Percentiles rank a stretch among this genome's conserved stretches.
Conservation (phyloP, 2,888 invertebrate species). For the Cyaniris semiargus region DNA sequence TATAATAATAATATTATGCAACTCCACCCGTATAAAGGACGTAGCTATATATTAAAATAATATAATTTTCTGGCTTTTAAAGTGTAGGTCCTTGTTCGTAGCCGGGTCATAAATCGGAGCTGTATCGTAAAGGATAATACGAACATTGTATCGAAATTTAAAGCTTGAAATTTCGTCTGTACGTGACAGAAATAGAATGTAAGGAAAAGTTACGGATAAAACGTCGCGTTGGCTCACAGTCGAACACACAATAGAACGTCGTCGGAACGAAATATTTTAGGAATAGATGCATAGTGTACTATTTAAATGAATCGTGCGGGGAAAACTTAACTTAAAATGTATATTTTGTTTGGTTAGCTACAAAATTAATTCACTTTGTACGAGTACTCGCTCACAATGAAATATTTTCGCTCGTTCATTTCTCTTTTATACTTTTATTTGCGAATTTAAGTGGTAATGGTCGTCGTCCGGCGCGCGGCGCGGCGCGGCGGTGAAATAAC, state of each 20-base stretch:
- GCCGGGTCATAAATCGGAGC: conserved; percentile 1
- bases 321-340: background rate
- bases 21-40: too few species aligned
- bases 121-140: conserved; percentile 21
- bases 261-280: background rate
- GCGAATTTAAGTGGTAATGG: background rate
- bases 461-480: conserved; percentile 1
- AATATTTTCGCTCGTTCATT: background rate
- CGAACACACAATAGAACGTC: background rate
- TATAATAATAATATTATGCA: too few species aligned
- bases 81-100: conserved; percentile 2
- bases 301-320: background rate
- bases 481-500: background rate
- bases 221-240: background rate
- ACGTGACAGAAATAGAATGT: conserved; percentile 17
- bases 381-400: background rate
- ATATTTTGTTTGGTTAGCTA: background rate
- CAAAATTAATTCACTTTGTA: background rate
- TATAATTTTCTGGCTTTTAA: background rate
- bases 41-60: background rate
- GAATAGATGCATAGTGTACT: background rate
- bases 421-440: conserved; percentile 1
- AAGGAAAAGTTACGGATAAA: background rate
- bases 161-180: conserved; percentile 13
- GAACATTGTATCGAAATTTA: conserved; percentile 20